Conservation (phyloP, 2,888 invertebrate genomes). For the Chalcosyrphus nemorum region DNA sequence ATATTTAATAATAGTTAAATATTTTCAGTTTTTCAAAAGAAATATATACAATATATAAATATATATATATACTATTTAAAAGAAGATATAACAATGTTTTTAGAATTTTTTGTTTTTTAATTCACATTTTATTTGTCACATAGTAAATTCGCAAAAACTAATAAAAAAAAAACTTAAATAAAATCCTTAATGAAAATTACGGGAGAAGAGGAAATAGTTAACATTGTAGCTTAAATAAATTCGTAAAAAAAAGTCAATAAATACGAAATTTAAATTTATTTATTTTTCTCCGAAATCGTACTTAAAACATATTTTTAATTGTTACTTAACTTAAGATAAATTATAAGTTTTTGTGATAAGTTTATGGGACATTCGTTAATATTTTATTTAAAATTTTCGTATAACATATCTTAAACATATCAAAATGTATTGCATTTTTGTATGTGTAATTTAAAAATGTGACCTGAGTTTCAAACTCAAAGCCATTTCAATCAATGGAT, state of each 20-base stretch:
- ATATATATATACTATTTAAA: slow-evolving; percentile 14
- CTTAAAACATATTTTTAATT: background rate
- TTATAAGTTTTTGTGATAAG: slow-evolving; percentile 41
- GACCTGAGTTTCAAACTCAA: too few relatives aligned
- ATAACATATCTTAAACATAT: slow-evolving; percentile 70
- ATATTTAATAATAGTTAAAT: slow-evolving; percentile 16
- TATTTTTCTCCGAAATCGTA: slow-evolving; percentile 46
- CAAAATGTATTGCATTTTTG: slow-evolving; percentile 46
- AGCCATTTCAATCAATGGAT: background rate
- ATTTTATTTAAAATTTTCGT: slow-evolving; percentile 23
- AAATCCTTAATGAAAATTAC: slow-evolving; percentile 25
- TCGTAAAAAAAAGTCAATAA: slow-evolving; percentile 21
- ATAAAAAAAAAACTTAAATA: slow-evolving; percentile 12
- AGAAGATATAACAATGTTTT: background rate
- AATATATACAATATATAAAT: slow-evolving; percentile 31
- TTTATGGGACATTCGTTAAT: background rate
- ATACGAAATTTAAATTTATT: slow-evolving; percentile 35
- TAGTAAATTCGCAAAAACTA: slow-evolving; percentile 5
- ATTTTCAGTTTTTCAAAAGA: slow-evolving; percentile 43
- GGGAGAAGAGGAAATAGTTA: slow-evolving; percentile 74
- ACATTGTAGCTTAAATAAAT: slow-evolving; percentile 73
- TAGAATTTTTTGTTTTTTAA: slow-evolving; percentile 1
- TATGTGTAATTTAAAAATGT: too few relatives aligned
- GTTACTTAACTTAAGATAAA: background rate
- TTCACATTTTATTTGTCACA: background rate